Evolutionary conservation across 2,797 vertebrate species (phyloP), one percentile per base, ranked within the genome.

Genomic region (Dipus sagitta): DNA sequence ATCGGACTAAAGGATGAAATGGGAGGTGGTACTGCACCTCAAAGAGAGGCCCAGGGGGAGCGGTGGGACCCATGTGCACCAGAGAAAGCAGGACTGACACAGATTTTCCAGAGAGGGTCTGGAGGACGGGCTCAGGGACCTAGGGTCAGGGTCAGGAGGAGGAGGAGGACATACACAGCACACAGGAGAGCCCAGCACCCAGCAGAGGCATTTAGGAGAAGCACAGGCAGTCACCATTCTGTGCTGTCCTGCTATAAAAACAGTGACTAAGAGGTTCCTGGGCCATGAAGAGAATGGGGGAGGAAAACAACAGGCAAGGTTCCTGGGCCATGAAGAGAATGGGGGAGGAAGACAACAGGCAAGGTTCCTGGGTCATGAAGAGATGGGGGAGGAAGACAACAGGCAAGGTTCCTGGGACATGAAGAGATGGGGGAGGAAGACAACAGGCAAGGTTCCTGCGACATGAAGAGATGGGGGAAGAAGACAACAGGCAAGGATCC

Each of bases 231-330:
- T 47, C 77, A 78, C 71, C 10, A 18, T 54, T 21, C 76, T 26
- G 87, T 54, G 58, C 62, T 24, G 6, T 72, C 76, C 74, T 28
- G 24, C 6, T 21, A 70, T 68, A 23, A 67, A 76, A 67, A 38
- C 3, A 30, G 77, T 77, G 26, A 91, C 74, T 28, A 64, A 78
- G 94, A 90, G 58, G 83, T 65, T 71, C 76, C 89, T 62, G 38
- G 91, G 30, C 28, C 60, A 18, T 2, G 12, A 30, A 21, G 9
- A 1, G 60, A 79, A 18, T 3, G 58, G 90, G 30, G 26, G 38
- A 20, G 38, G 3, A 38, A 38, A 6, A 38, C 38, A 38, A 38
- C 6, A 6, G 38, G 3, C 38, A 38, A 90, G 47, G 83, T 65
- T 71, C 76, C 89, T 62, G 47, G 92, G 30, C n/a, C 60, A 18